Evolutionary conservation across 1,140 invertebrate species (phyloP).

Genomic region (Ostrea edulis): DNA sequence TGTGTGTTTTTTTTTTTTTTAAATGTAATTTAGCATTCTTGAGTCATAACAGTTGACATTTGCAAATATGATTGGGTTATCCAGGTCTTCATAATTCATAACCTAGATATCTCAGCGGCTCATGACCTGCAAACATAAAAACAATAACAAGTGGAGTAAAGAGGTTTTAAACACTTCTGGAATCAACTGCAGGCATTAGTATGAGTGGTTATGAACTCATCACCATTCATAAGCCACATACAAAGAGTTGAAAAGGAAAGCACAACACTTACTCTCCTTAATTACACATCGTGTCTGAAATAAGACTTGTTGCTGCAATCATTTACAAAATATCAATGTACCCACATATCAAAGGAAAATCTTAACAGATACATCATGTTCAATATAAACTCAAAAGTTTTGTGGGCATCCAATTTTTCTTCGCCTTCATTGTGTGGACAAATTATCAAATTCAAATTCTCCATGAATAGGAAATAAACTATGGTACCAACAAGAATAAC

Average conservation of each 20-base stretch:
- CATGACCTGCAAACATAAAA: neutral
- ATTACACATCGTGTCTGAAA: neutral
- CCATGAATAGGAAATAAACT: too few relatives aligned
- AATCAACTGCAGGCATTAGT: neutral
- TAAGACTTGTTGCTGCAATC: too few relatives aligned
- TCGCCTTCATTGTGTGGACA: too few relatives aligned
- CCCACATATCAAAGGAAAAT: too few relatives aligned
- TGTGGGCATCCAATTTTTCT: too few relatives aligned
- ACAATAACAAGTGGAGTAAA: neutral
- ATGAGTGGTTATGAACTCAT: conserved; percentile 5
- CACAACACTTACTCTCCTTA: neutral
- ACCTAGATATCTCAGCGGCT: neutral
- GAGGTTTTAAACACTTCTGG: neutral
- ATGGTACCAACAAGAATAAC: too few relatives aligned
- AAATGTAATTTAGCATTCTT: too few relatives aligned
- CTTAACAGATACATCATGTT: too few relatives aligned
- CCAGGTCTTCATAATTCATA: neutral
- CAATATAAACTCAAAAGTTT: too few relatives aligned
- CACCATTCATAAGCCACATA: neutral
- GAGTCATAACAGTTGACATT: neutral
- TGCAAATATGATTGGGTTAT: neutral
- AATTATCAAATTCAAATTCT: too few relatives aligned
- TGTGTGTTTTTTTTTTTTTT: too few relatives aligned
- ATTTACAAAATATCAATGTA: too few relatives aligned
- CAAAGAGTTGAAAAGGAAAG: conserved; percentile 5